Evolutionary conservation across 35 echinoderm and acorn worm species (phyloP).

Genomic region (Anneissia japonica): DNA sequence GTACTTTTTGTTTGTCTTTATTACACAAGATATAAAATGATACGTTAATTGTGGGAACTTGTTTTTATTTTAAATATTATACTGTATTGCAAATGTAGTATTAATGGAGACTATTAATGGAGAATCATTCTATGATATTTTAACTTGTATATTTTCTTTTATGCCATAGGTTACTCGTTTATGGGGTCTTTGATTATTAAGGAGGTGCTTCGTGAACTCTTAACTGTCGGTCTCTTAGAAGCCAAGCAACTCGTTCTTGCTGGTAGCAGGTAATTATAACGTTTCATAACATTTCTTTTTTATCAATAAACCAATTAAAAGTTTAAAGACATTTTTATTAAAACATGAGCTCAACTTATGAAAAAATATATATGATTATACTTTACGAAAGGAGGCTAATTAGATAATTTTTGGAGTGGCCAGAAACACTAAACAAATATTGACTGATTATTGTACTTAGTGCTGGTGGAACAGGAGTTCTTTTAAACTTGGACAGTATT

Average conservation of each 20-base stretch:
- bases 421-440: neutral
- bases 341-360: no score
- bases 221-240: constrained; percentile 51
- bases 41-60: no score
- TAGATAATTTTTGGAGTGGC: neutral
- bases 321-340: no score
- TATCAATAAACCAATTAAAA: no score
- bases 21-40: no score
- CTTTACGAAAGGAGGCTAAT: neutral
- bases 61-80: no score
- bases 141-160: constrained; percentile 5
- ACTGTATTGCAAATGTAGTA: no score
- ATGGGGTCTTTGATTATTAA: constrained; percentile 84
- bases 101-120: no score
- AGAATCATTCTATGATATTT: neutral
- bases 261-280: constrained; percentile 72
- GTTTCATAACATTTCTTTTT: neutral
- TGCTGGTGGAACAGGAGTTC: constrained; percentile 85
- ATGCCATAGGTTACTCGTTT: constrained; percentile 68
- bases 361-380: no score
- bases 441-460: constrained; percentile 15
- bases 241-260: constrained; percentile 81
- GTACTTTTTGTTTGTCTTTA: no score
- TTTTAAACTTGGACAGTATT: constrained; percentile 71
- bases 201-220: constrained; percentile 64